Evolutionary conservation across 2,797 vertebrate species (phyloP), one percentile per base, ranked within the genome.

Genomic region (Brachyalestes nurse): DNA sequence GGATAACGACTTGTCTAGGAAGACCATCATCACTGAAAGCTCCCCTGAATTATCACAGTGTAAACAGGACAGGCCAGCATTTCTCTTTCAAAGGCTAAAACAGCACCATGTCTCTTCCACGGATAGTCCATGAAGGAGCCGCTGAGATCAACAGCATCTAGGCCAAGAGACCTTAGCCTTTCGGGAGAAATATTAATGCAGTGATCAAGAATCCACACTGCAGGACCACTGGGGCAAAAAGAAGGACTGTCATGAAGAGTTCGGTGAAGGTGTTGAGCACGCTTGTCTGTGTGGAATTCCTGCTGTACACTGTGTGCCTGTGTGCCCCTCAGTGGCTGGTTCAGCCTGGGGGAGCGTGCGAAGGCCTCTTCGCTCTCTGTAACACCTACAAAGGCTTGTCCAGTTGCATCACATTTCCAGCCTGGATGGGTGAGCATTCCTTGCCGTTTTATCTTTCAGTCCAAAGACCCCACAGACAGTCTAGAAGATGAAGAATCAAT

Each of bases 261-360:
- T 80, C 87, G 1, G 82, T 87, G 64, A 88, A 80, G 0, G 83
- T 86, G 77, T 80, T 86, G 86, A 85, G 82, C 4, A 70, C 77
- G 34, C 83, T 90, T 84, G 85, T 92, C 62, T 90, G 88, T 80
- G 88, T 89, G 82, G 85, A 86, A 87, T 87, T 90, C 77, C 81
- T 88, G 67, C 47, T 87, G 58, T 85, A 88, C 75, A 88, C 86
- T 81, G 75, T 89, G 83, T 87, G 84, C 28, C 88, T 91, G 61
- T 88, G 89, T 88, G 86, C 65, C 5, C 81, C 88, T 23, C 75
- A 83, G 81, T 86, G 90, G 83, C 71, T 88, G 67, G 69, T 90
- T 45, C 75, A 84, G 81, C 28, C 17, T 0, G 58, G 49, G 47
- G 86, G 82, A 80, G 77, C 60, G 60, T 84, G 76, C 12, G 77